Base-by-base conservation (phyloP, 2,888 invertebrate species). In the Lycia hirtaria region DNA sequence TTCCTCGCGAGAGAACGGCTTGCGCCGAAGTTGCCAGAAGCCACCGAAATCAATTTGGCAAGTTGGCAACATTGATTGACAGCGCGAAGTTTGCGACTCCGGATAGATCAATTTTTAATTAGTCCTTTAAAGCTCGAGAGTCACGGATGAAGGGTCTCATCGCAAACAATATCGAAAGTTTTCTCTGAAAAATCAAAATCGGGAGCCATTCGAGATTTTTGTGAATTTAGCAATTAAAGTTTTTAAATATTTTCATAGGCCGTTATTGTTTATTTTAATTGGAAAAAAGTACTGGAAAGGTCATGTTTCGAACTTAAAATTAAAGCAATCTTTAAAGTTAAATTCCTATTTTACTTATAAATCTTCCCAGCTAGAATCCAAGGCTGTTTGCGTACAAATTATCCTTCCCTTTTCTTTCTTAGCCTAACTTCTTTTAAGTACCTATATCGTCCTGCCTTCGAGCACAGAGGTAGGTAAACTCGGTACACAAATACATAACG, bases 51-150 rank as follows among this genome's bases (percentile, higher is more conserved):
- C 50, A 51, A 51, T 56, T 51, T 50, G 32, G 24, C 33, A 33
- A 53, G 53, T 52, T 53, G 48, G 49, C 49, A 54, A 54, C 53
- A 53, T 49, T 58, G 58, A 58, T 50, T 53, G 58, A 54, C 59
- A 45, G 26, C 44, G 12, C 41, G 1, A 28, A 35, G 20, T 47
- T 44, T 22, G 22, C 48, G 14, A 49, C 51, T 50, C 15, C 35
- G 41, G 24, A 44, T 44, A 33, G 40, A 56, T 51, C 38, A 19
- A 56, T 51, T 45, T 56, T 56, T 56, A 51, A 56, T 56, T 56
- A 56, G 51, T 43, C 20, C 35, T 32, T 44, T 32, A 32, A 32
- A 44, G 49, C 40, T 45, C 37, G 15, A 24, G 38, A 56, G 44
- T 49, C 41, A 49, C 30, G 55, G 41, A 56, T 44, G 44, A 56